Percentiles rank a stretch among this genome's conserved stretches.
phyloP scores from a whole-genome alignment of 37 sponge, comb jelly and placozoan species.

The Petrosia ficiformis region DNA sequence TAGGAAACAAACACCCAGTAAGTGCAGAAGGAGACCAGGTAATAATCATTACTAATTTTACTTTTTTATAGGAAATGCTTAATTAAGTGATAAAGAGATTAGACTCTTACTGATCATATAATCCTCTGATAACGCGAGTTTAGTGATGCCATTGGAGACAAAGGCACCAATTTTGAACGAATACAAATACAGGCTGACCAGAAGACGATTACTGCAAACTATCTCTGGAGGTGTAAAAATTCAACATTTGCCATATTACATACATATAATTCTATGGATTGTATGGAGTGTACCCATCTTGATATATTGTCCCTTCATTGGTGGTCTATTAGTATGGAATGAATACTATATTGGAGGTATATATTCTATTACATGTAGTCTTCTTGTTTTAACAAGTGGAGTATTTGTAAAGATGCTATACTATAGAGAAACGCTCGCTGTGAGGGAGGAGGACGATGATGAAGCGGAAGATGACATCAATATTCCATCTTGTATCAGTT shows the following conservation, averaged over 20 bases:
- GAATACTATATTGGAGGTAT: slow-evolving; percentile 35
- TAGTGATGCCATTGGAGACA: slow-evolving; percentile 1
- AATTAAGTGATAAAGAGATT: no score
- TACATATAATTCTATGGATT: slow-evolving; percentile 26
- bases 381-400: neutral
- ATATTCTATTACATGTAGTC: slow-evolving; percentile 27
- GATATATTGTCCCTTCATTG: slow-evolving; percentile 32
- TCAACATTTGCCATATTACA: slow-evolving; percentile 34
- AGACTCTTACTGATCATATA: no score
- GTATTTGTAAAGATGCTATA: neutral
- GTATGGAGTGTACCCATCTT: slow-evolving; percentile 46
- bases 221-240: slow-evolving; percentile 56
- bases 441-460: slow-evolving; percentile 18
- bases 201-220: slow-evolving; percentile 45
- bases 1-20: neutral
- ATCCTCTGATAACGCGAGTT: no score
- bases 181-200: slow-evolving; percentile 40
- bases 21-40: neutral
- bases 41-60: no score
- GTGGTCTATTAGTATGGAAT: slow-evolving; percentile 27
- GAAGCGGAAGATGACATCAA: slow-evolving; percentile 48
- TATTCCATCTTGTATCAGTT: slow-evolving; percentile 17
- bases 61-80: no score
- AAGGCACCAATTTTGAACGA: slow-evolving; percentile 51
- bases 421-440: neutral